These are phyloP conservation scores for Andricus curvator DNA, from an alignment of 2,888 invertebrate species.

Conservation along the genomic window DNA sequence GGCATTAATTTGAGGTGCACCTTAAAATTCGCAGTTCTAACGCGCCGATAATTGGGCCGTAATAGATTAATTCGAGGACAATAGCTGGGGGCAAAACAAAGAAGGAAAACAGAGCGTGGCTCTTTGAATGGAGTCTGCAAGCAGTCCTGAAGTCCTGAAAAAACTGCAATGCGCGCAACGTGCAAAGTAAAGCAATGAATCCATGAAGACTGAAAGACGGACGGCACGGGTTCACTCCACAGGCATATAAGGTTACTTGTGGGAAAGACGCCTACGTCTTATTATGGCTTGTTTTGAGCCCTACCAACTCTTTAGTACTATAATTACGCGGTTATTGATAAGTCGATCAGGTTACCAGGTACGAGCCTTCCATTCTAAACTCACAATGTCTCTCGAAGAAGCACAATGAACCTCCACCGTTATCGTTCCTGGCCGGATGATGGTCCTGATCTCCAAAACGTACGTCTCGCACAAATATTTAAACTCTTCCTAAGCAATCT, in stretches of 20 bases:
- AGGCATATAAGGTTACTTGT: conserved; percentile 78
- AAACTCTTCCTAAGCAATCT: not conserved
- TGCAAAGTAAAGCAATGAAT: conserved; percentile 42
- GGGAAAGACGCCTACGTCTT: conserved; percentile 77
- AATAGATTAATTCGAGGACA: conserved; percentile 69
- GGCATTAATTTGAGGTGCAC: conserved; percentile 8
- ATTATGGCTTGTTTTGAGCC: conserved; percentile 78
- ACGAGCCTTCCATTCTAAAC: conserved; percentile 54
- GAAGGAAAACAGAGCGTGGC: conserved; percentile 56
- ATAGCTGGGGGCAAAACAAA: conserved; percentile 57
- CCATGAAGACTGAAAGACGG: conserved; percentile 65
- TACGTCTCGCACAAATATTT: conserved; percentile 31
- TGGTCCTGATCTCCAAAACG: conserved; percentile 31
- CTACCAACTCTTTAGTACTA: conserved; percentile 77
- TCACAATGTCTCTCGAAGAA: conserved; percentile 50
- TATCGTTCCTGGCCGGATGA: conserved; percentile 36
- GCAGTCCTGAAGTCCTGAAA: conserved; percentile 48
- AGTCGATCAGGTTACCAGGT: conserved; percentile 76
- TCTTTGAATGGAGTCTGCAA: conserved; percentile 64
- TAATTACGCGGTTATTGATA: conserved; percentile 79
- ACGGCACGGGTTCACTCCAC: conserved; percentile 70
- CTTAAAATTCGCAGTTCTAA: conserved; percentile 41
- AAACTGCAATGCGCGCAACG: conserved; percentile 53
- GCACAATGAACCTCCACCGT: conserved; percentile 49
- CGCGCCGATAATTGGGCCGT: conserved; percentile 74